A percentile compares a stretch with the other conserved stretches of the same genome.
phyloP scores from a whole-genome alignment of 2,888 invertebrate genomes.

The Drosophila kanekoi region DNA sequence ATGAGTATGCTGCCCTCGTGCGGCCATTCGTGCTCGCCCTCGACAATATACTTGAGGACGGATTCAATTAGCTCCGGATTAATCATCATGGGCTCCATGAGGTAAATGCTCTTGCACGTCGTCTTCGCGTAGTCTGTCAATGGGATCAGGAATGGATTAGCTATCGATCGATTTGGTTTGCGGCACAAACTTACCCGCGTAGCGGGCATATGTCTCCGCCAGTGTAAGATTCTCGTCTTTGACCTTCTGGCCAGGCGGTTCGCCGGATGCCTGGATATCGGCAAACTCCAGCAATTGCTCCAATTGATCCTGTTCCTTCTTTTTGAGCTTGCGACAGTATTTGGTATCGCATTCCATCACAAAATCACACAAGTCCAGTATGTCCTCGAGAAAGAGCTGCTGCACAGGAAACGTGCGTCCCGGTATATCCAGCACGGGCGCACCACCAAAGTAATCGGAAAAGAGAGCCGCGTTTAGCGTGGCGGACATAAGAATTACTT shows the following conservation, averaged over 20 bases:
- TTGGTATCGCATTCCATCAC: slow-evolving; percentile 88
- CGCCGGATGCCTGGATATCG: slow-evolving; percentile 87
- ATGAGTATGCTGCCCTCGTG: slow-evolving; percentile 90
- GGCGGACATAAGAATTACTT: slow-evolving; percentile 96
- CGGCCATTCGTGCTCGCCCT: slow-evolving; percentile 87
- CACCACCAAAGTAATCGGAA: slow-evolving; percentile 91
- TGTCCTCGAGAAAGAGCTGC: slow-evolving; percentile 92
- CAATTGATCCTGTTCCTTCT: slow-evolving; percentile 87
- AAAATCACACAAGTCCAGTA: slow-evolving; percentile 88
- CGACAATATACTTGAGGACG: slow-evolving; percentile 89
- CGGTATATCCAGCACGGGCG: slow-evolving; percentile 92
- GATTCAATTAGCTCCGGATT: slow-evolving; percentile 92
- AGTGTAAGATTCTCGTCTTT: slow-evolving; percentile 90
- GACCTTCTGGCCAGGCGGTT: slow-evolving; percentile 87
- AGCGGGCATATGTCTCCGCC: slow-evolving; percentile 89
- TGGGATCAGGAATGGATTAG: background rate
- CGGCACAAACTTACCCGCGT: slow-evolving; percentile 85
- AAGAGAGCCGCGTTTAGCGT: slow-evolving; percentile 95
- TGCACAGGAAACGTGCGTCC: slow-evolving; percentile 94
- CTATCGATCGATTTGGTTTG: background rate
- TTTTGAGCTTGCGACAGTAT: slow-evolving; percentile 87
- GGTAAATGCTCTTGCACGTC: slow-evolving; percentile 90
- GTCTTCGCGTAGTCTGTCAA: slow-evolving; percentile 86
- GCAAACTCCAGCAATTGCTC: slow-evolving; percentile 89
- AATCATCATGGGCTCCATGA: slow-evolving; percentile 92